Evolutionary conservation across 2,113 vertebrate genomes (phyloP).

Genomic region (Colinus virginianus): DNA sequence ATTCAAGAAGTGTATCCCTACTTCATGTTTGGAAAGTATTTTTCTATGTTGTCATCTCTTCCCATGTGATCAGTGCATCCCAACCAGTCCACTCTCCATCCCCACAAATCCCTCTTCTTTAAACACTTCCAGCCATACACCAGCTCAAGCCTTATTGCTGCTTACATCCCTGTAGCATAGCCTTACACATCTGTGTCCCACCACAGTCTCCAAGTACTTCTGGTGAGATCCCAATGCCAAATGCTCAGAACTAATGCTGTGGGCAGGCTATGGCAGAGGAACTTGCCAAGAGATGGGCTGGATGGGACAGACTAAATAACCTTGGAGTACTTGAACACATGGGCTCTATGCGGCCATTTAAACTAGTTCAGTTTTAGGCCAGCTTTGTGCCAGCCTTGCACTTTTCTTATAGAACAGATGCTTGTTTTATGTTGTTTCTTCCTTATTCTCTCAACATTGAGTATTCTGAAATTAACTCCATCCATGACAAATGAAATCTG

Average conservation of each 20-base stretch:
- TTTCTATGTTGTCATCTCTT: background rate
- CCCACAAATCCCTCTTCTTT: background rate
- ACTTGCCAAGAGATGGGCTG: background rate
- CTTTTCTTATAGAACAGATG: constrained; percentile 12
- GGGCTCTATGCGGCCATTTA: background rate
- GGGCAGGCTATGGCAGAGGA: background rate
- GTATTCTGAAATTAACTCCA: constrained; percentile 39
- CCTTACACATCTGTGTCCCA: background rate
- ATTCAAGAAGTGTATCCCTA: background rate
- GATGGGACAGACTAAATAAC: background rate
- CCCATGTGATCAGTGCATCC: fast-evolving
- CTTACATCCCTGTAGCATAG: background rate
- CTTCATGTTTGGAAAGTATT: background rate
- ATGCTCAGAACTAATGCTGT: background rate
- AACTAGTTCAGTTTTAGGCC: background rate
- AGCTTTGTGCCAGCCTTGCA: constrained; percentile 41
- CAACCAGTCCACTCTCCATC: background rate
- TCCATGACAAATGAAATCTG: constrained; percentile 25
- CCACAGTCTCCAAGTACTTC: background rate
- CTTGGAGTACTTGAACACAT: background rate
- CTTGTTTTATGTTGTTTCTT: constrained; percentile 20
- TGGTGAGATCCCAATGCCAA: background rate
- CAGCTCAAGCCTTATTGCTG: background rate
- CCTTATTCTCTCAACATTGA: constrained; percentile 13
- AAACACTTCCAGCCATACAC: background rate